Percentiles rank a stretch among this genome's conserved stretches.
Evolutionary conservation across 2,113 vertebrate species (phyloP).

Genomic region (Gopherus evgoodei): DNA sequence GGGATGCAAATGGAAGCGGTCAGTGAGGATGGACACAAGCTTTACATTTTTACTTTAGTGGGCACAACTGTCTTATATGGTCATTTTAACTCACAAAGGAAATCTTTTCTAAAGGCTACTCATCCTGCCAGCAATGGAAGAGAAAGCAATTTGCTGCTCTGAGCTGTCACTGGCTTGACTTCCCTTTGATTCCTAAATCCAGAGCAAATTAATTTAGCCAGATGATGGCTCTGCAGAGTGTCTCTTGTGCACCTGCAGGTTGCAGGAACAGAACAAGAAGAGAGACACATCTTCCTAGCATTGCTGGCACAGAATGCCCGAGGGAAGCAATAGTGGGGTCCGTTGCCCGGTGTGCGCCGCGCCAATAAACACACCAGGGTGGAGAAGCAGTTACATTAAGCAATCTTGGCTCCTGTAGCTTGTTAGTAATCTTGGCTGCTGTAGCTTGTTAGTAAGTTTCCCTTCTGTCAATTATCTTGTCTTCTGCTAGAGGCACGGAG

Average conservation of each 20-base stretch:
- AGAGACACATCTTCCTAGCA: not conserved
- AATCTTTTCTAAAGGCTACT: rapidly evolving
- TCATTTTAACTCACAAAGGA: not conserved
- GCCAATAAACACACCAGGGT: too few species aligned
- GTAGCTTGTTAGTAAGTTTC: too few species aligned
- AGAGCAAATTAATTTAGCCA: not conserved
- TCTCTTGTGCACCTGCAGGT: not conserved
- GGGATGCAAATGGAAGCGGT: not conserved
- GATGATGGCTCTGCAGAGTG: not conserved
- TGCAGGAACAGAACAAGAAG: not conserved
- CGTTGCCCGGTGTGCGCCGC: too few species aligned
- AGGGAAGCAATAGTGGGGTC: too few species aligned
- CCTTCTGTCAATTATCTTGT: too few species aligned
- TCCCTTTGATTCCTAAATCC: not conserved
- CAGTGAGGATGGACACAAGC: not conserved
- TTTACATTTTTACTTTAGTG: not conserved
- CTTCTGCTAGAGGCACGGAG: too few species aligned
- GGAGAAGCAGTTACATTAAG: too few species aligned
- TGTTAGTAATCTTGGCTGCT: too few species aligned
- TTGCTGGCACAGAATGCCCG: too few species aligned
- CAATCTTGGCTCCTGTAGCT: too few species aligned
- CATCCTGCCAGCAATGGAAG: not conserved
- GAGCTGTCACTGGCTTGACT: not conserved
- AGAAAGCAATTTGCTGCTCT: not conserved
- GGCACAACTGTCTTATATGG: not conserved